Conservation (phyloP, 2,888 invertebrate species). For the Mystacides longicornis region DNA sequence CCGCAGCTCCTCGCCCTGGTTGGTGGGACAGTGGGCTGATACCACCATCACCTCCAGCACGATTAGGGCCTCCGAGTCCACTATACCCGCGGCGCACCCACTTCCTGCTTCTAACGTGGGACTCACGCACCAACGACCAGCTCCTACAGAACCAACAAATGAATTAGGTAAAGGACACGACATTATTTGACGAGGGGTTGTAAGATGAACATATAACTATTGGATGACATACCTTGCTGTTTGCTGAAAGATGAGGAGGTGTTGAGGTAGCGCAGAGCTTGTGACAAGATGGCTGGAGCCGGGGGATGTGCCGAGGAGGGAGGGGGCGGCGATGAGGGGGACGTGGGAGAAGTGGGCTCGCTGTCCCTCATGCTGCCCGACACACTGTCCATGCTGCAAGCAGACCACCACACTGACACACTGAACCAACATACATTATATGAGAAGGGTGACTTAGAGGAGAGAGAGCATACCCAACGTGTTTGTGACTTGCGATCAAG, state of each 20-base stretch:
- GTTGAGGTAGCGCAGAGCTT: conserved; percentile 34
- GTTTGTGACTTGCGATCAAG: conserved; percentile 88
- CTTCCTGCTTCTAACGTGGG: conserved; percentile 38
- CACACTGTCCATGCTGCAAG: conserved; percentile 79
- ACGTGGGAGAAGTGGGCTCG: conserved; percentile 83
- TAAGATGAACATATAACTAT: not conserved
- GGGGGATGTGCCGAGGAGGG: conserved; percentile 38
- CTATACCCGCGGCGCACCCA: conserved; percentile 61
- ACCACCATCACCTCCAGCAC: conserved; percentile 50
- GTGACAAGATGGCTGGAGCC: conserved; percentile 33
- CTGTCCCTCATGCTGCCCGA: conserved; percentile 90
- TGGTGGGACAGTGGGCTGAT: conserved; percentile 40
- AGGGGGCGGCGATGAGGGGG: conserved; percentile 61
- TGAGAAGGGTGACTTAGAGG: not conserved
- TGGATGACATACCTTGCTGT: not conserved
- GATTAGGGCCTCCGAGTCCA: conserved; percentile 74
- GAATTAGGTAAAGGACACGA: no score
- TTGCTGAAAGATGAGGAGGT: conserved; percentile 1
- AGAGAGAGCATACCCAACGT: conserved; percentile 63
- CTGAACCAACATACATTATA: not conserved
- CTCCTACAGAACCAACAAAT: no score
- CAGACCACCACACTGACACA: not conserved
- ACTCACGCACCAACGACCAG: conserved; percentile 31
- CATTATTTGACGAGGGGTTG: not conserved
- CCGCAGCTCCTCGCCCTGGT: conserved; percentile 47